Evolutionary conservation across 2,888 invertebrate species (phyloP), one percentile per base, ranked within the genome.

Genomic region (Cyclophora punctaria): DNA sequence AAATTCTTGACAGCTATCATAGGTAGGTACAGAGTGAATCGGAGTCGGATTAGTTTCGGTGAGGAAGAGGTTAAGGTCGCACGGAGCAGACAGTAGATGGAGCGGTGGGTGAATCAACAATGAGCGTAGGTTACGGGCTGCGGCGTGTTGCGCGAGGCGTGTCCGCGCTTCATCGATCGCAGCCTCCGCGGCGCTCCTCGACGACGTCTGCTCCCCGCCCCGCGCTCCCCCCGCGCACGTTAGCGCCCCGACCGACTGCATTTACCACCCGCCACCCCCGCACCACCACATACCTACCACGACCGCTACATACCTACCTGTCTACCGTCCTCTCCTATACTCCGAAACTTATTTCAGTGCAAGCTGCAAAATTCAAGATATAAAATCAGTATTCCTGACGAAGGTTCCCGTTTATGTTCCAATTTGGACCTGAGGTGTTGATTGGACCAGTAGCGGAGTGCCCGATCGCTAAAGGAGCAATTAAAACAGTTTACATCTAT

Each of bases 91-190:
- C 34, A 61, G 63, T 63, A 52, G 69, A 62, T 62, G 63, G 59
- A 64, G 64, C 66, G 69, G 63, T 59, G 71, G 57, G 61, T 75
- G 80, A 78, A 82, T 83, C 75, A 78, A 78, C 81, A 83, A 78
- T 80, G 80, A 80, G 78, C 66, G 71, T 70, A 67, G 63, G 72
- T 63, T 71, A 70, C 66, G 74, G 73, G 74, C 60, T 73, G 78
- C 70, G 73, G 71, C 69, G 71, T 65, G 63, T 79, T 78, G 83
- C 83, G 86, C 86, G 83, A 86, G 87, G 87, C 86, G 87, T 85
- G 87, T 85, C 85, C 83, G 83, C 87, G 86, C 86, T 85, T 77
- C 87, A 87, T 88, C 87, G 87, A 88, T 87, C 87, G 86, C 84
- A 87, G 85, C 84, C 78, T 87, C 87, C 85, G 78, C 85, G 78